Percentiles rank a stretch among this genome's conserved stretches.
Conservation (phyloP, 37 sponge, comb jelly and placozoan genomes). For the Chondrosia reniformis region DNA sequence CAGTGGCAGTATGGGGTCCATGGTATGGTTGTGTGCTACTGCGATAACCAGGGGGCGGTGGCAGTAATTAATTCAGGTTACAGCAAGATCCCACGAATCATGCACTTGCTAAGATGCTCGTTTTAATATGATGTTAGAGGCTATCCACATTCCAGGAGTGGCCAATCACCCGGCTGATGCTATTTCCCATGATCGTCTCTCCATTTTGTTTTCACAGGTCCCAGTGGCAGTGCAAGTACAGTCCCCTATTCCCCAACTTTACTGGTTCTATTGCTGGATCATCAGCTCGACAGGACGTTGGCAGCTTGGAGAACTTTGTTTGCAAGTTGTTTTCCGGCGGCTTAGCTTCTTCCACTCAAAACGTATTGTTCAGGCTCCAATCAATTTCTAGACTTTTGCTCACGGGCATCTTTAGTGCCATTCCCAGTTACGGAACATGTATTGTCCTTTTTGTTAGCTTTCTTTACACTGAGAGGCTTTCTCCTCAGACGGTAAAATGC, state of each 20-base stretch:
- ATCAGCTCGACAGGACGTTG: slow-evolving; percentile 33
- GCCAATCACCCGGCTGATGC: slow-evolving; percentile 30
- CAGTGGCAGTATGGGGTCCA: too few relatives aligned
- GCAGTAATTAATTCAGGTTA: slow-evolving; percentile 18
- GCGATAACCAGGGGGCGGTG: slow-evolving; percentile 16
- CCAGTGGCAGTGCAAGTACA: neutral
- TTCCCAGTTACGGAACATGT: slow-evolving; percentile 28
- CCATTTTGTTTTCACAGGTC: neutral
- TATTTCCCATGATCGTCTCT: slow-evolving; percentile 31
- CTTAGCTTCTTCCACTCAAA: slow-evolving; percentile 37
- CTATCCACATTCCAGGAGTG: slow-evolving; percentile 22
- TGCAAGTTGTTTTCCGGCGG: slow-evolving; percentile 11
- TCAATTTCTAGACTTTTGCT: slow-evolving; percentile 12
- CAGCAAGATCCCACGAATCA: slow-evolving; percentile 15
- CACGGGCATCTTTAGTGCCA: neutral
- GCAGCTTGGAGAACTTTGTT: slow-evolving; percentile 32
- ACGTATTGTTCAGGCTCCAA: neutral
- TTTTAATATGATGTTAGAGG: neutral
- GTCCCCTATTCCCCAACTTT: neutral
- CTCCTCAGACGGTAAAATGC: neutral
- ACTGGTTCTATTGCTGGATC: neutral
- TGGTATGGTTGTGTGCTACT: neutral
- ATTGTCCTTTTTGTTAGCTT: slow-evolving; percentile 3
- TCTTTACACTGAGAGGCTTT: neutral
- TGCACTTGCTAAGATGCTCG: neutral